Conservation (phyloP, 1,140 invertebrate species). For the Neodiprion pinetum region DNA sequence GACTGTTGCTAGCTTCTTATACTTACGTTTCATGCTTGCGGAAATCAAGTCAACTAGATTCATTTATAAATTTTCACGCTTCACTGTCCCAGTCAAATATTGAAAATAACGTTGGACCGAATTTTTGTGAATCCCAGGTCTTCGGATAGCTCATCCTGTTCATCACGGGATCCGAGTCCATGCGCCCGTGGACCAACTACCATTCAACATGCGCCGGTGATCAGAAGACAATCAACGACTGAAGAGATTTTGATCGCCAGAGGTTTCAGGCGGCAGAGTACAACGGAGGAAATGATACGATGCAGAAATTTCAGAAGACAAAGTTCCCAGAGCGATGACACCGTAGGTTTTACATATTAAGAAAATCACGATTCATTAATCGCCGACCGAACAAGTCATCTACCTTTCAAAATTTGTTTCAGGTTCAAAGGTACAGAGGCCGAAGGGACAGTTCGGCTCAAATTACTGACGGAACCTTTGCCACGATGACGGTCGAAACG, state of each 20-base stretch:
- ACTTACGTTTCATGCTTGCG: too few species aligned
- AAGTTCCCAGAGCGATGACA: conserved; percentile 81
- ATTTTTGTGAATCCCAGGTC: conserved; percentile 46
- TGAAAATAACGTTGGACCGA: not conserved
- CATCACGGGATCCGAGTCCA: conserved; percentile 73
- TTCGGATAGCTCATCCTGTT: conserved; percentile 63
- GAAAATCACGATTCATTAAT: not conserved
- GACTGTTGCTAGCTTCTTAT: too few species aligned
- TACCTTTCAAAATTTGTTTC: conserved; percentile 28
- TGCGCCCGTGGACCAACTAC: conserved; percentile 64
- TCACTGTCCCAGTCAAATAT: not conserved
- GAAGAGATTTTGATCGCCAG: conserved; percentile 90
- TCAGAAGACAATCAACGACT: conserved; percentile 86
- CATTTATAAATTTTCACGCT: too few species aligned
- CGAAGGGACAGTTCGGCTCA: conserved; percentile 86
- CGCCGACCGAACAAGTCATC: not conserved
- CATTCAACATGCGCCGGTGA: conserved; percentile 69
- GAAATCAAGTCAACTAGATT: too few species aligned
- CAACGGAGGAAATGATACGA: conserved; percentile 90
- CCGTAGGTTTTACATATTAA: conserved; percentile 58
- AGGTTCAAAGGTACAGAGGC: conserved; percentile 72
- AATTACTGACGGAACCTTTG: conserved; percentile 90
- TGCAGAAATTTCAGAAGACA: conserved; percentile 86
- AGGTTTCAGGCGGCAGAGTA: conserved; percentile 87
- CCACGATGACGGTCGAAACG: conserved; percentile 91